Conservation (phyloP, 2,888 invertebrate genomes). For the Athalia cordata region DNA sequence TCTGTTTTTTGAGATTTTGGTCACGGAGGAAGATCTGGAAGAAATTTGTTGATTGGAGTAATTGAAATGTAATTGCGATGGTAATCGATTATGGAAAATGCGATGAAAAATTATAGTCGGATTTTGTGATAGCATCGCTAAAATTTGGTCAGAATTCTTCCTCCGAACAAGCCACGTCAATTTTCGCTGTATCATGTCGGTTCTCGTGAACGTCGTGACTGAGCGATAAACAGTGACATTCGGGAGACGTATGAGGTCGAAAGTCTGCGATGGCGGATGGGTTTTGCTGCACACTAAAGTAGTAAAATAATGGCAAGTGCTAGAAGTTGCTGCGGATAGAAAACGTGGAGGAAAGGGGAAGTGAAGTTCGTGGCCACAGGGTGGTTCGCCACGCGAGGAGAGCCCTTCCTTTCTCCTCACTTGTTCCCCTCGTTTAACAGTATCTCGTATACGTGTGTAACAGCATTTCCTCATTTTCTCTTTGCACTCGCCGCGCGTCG, state of each 20-base stretch:
- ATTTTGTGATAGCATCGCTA: too few species aligned
- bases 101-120: too few species aligned
- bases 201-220: too few species aligned
- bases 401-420: slow-evolving; percentile 55
- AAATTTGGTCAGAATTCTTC: too few species aligned
- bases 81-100: too few species aligned
- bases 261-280: background rate
- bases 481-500: slow-evolving; percentile 27
- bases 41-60: too few species aligned
- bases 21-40: too few species aligned
- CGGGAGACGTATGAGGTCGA: background rate
- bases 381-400: slow-evolving; percentile 69
- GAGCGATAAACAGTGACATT: background rate
- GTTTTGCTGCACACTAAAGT: background rate
- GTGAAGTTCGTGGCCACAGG: slow-evolving; percentile 63
- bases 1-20: too few species aligned
- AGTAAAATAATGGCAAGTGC: slow-evolving; percentile 66
- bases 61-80: too few species aligned
- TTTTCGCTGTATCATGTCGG: too few species aligned
- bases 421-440: slow-evolving; percentile 48
- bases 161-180: too few species aligned
- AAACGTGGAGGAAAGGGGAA: slow-evolving; percentile 30
- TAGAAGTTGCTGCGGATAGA: slow-evolving; percentile 52
- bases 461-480: slow-evolving; percentile 49
- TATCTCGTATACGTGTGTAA: too few species aligned